A percentile compares a stretch with the other conserved stretches of the same genome.
phyloP scores from a whole-genome alignment of 2,113 vertebrate species.

The Melospiza georgiana region DNA sequence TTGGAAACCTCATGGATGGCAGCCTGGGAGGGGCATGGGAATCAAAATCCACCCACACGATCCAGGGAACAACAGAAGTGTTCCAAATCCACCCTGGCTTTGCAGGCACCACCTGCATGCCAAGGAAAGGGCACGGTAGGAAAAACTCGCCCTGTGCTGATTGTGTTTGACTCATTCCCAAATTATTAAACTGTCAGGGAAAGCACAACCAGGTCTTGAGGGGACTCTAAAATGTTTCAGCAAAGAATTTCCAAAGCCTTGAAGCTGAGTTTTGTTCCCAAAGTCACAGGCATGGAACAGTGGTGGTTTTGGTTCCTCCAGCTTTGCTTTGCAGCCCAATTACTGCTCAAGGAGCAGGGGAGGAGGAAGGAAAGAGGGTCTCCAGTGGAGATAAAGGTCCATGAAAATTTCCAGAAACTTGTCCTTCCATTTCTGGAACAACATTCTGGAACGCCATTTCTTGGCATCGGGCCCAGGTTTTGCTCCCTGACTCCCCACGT shows the following conservation, averaged over 20 bases:
- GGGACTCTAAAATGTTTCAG: neutral
- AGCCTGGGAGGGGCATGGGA: neutral
- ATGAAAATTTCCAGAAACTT: neutral
- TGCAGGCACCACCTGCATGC: neutral
- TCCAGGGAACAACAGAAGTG: neutral
- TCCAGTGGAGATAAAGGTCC: neutral
- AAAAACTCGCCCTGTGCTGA: fast-evolving
- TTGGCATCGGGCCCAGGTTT: neutral
- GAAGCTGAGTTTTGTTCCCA: neutral
- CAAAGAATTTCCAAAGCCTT: neutral
- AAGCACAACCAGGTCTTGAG: neutral
- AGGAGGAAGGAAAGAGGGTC: neutral
- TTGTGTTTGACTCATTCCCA: neutral
- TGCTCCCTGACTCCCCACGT: neutral
- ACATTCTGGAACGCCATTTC: neutral
- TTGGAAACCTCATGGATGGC: neutral
- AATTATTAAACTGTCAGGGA: neutral
- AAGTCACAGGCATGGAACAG: neutral
- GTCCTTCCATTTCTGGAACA: neutral
- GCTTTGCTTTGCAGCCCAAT: neutral
- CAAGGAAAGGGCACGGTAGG: neutral
- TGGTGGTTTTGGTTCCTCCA: neutral
- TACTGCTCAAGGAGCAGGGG: neutral
- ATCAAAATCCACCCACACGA: neutral
- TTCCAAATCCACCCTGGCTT: neutral